Evolutionary conservation across 2,888 invertebrate species (phyloP), one percentile per base, ranked within the genome.

Genomic region (Ophion ventricosus): DNA sequence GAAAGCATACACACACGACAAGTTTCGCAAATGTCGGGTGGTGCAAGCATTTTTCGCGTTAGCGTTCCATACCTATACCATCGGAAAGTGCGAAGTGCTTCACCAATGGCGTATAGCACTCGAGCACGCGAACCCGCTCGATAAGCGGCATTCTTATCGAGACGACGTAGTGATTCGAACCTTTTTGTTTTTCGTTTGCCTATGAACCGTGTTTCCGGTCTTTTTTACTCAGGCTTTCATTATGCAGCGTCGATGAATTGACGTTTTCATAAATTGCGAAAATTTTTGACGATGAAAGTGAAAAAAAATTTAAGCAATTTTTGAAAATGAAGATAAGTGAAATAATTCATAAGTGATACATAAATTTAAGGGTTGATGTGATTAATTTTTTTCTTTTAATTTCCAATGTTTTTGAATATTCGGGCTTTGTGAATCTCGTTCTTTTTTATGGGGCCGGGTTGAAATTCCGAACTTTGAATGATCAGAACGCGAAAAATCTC

Each of bases 81-180:
- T 61, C 11, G 17, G 43, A 35, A 54, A 49, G 40, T 61, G 29
- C 73, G 56, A 74, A 74, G 49, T 63, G 57, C 67, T 40, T 23
- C 57, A 17, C 20, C 29, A 29, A 2, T 2, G 54, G 61, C 25
- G 61, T 73, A 79, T 79, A 63, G 78, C 69, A 54, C 82, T 67
- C 63, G 78, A 74, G 54, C 82, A 82, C 78, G 82, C 82, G 82
- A 82, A 74, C 54, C n/a, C 35, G 77, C 78, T 56, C 78, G 78
- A 82, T 82, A 67, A 78, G 78, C 35, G 63, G 43, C 63, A 82
- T 82, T 76, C 69, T 74, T 82, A 82, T 82, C 82, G n/a, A n/a
- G n/a, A n/a, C n/a, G n/a, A n/a, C n/a, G n/a, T n/a, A n/a, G n/a
- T n/a, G n/a, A n/a, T n/a, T n/a, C n/a, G 54, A 54, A 23, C 40